Percentiles rank a stretch among this genome's conserved stretches.
These are phyloP conservation scores for Xestia xanthographa DNA, from an alignment of 2,888 invertebrate genomes.

Conservation along the genomic window DNA sequence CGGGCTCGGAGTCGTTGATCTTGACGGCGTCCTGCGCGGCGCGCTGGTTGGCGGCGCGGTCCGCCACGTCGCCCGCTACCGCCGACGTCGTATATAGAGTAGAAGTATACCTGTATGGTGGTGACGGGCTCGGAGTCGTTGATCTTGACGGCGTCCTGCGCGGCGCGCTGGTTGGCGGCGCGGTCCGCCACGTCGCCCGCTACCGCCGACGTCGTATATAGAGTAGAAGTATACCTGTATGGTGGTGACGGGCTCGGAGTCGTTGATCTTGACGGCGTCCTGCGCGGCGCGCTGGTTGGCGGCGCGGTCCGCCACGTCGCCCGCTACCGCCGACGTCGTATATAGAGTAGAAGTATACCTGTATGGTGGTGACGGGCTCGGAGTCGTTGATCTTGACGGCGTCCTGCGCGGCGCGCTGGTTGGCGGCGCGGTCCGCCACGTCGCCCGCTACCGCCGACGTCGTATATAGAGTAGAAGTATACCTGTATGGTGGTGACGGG, in stretches of 20 bases:
- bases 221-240: constrained; percentile 88
- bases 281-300: constrained; percentile 94
- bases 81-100: constrained; percentile 80
- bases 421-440: constrained; percentile 90
- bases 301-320: constrained; percentile 83
- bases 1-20: constrained; percentile 92
- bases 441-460: constrained; percentile 80
- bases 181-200: constrained; percentile 80
- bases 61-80: constrained; percentile 74
- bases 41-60: constrained; percentile 92
- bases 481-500: constrained; percentile 95
- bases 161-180: constrained; percentile 93
- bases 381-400: constrained; percentile 90
- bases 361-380: constrained; percentile 95
- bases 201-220: constrained; percentile 83
- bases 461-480: constrained; percentile 57
- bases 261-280: constrained; percentile 90
- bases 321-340: constrained; percentile 83
- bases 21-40: constrained; percentile 92
- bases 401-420: constrained; percentile 93
- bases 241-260: constrained; percentile 94
- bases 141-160: constrained; percentile 90
- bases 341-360: constrained; percentile 76
- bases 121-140: constrained; percentile 94
- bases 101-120: constrained; percentile 91